Conservation (phyloP, 2,797 vertebrate genomes). For the Hapalemur alaotrensis region DNA sequence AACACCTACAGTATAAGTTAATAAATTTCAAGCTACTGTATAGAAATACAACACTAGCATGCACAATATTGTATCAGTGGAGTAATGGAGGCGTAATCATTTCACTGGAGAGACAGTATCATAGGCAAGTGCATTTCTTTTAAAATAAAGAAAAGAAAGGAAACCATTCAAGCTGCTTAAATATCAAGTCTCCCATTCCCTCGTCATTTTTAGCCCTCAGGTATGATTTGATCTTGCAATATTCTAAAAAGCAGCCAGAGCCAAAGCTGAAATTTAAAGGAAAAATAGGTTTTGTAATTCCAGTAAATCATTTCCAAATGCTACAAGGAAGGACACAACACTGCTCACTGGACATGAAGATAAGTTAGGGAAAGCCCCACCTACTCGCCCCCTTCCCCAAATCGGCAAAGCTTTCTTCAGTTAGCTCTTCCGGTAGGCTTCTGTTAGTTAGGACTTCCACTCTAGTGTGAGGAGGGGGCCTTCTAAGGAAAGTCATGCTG, state of each 20-base stretch:
- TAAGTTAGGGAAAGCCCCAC: conserved; percentile 12
- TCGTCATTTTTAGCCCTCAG: conserved; percentile 83
- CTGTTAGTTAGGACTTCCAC: background rate
- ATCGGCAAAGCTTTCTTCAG: background rate
- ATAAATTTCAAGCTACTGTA: conserved; percentile 98
- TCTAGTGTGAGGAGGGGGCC: background rate
- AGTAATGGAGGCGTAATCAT: conserved; percentile 97
- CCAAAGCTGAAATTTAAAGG: conserved; percentile 81
- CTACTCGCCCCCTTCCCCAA: background rate
- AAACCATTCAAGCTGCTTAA: conserved; percentile 93
- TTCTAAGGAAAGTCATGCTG: conserved; percentile 52
- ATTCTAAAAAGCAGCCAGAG: conserved; percentile 87
- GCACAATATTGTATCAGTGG: conserved; percentile 97
- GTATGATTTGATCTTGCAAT: conserved; percentile 80
- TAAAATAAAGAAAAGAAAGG: conserved; percentile 87
- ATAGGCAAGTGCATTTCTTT: conserved; percentile 96
- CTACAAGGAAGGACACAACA: conserved; percentile 78
- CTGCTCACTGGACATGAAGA: conserved; percentile 77
- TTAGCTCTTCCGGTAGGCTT: background rate
- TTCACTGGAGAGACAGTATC: conserved; percentile 97
- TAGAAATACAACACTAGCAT: conserved; percentile 99
- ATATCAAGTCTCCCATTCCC: conserved; percentile 85
- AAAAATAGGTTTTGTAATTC: conserved; percentile 86
- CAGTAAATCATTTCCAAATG: conserved; percentile 87
- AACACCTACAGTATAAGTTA: conserved; percentile 99